Base-by-base conservation (phyloP, 2,113 vertebrate genomes). In the Eolophus roseicapilla region DNA sequence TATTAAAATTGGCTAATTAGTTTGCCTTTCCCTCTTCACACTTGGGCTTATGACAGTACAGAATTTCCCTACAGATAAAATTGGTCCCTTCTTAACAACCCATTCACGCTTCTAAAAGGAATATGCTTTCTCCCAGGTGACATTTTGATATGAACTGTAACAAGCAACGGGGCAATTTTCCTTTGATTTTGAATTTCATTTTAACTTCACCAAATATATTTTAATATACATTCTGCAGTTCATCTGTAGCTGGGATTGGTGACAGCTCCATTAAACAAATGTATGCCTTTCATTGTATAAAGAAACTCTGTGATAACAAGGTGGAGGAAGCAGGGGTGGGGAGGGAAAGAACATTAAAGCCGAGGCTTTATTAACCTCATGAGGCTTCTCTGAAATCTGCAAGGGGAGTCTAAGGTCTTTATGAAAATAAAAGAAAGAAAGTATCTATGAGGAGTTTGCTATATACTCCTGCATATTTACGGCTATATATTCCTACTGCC, bases 1-100 rank as follows among this genome's bases (percentile, higher is more conserved):
- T 93, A 93, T 95, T 95, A 92, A 92, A 92, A 92, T 93, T 46
- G n/a, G 65, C 91, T 95, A 94, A 92, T 89, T 93, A 94, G 91
- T 84, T 88, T 93, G 88, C 93, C 90, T 91, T 76, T 82, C 65
- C 52, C 82, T 90, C 86, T 75, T 68, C 79, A 35, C 76, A 62
- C 73, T 92, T 70, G 92, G 80, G 92, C 27, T 94, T 83, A 52
- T 68, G 86, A 83, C 74, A 71, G 73, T 1, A 60, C 64, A 62
- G 60, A 46, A 75, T 93, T 85, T 90, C 85, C 94, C 82, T 78
- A 49, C 62, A 82, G 74, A 91, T 78, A 39, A 81, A 83, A 70
- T 12, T 31, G 63, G 71, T 82, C 71, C 81, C 83, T 88, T 52
- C 84, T 95, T 74, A 93, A 81, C 95, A 92, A 90, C 25, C 74